Base-by-base conservation (phyloP, 2,113 vertebrate species). In the Montifringilla adamsi region DNA sequence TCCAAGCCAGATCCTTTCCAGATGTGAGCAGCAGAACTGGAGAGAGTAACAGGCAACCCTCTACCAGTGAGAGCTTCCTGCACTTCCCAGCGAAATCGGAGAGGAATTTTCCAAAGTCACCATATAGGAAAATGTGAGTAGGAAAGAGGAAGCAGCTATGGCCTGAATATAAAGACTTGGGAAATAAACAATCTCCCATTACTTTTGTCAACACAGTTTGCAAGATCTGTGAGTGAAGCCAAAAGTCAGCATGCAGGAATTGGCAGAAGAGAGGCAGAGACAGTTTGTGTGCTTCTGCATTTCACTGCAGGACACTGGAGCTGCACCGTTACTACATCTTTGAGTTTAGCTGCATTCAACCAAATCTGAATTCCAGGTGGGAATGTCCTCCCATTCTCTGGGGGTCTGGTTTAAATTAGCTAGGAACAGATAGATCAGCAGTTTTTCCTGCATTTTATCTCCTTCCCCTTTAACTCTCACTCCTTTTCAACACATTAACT, bases 1-100 rank as follows among this genome's bases (percentile, higher is more conserved):
- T 96, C 97, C 96, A 92, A 94, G 96, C 72, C 94, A 97, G 98
- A 98, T 97, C 97, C 98, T 98, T 97, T 98, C 98, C 98, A 99
- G 98, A 99, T 99, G 98, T 99, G 94, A 97, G 95, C 93, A 87
- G 95, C 87, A 95, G 88, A 95, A 94, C 28, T 67, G 74, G 90
- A 88, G 91, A 79, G 89, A 95, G 95, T 60, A 96, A 96, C 26
- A 97, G 95, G 93, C 96, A 97, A 93, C 92, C 68, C 92, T 96
- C 96, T 97, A 96, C 98, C 98, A 98, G 93, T 95, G 83, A 97
- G 97, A 97, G 97, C 98, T 98, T 98, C 96, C 98, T 97, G 95
- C 93, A 83, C 95, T 98, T 96, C 97, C 93, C 95, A 96, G 50
- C 22, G 8, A 96, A 96, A 95, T 69, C 8, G 0, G 93, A 96